Base-by-base conservation (phyloP, 2,113 vertebrate genomes). In the Probosciger aterrimus region DNA sequence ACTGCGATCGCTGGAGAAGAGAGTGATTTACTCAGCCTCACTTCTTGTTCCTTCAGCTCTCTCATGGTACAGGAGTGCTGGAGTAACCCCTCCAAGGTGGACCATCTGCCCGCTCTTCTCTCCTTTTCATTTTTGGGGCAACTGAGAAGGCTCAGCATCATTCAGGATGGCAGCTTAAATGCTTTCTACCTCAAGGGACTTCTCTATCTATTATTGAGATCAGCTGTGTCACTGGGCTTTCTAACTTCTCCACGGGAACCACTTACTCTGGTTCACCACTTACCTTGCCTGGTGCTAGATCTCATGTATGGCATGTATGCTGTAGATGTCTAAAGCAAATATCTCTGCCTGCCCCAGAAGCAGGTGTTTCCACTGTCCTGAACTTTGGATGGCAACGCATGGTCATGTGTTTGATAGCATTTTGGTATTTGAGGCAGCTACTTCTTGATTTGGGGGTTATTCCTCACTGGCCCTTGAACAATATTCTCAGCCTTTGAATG, bases 401-500 rank as follows among this genome's bases (percentile, higher is more conserved):
- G 50, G 6, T 30, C 46, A 15, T 25, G 18, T 18, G 20, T 76
- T 85, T 69, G 65, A 47, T 47, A 52, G 59, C 47, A 14, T 28
- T 92, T 82, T 80, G 55, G 60, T 33, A 25, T 69, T 52, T 85
- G 25, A 93, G 63, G n/a, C 85, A 91, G 52, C 52, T 55, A 9
- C 67, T 78, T 28, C 16, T 23, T 18, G 7, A 10, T 6, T 71
- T 92, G 92, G 41, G 86, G 62, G 23, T 78, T 82, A 69, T 67
- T 70, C 90, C 89, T 95, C 91, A 71, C 52, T 20, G 47, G 87
- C 60, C 81, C 70, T 82, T 52, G 62, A 71, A 96, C 28, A 23
- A 28, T 84, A 70, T 92, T 94, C 65, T 79, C 60, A 28, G 70
- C 86, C 75, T 96, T 86, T 90, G 84, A 87, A 91, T 52, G 82